Percentiles rank a stretch among this genome's conserved stretches.
These are phyloP conservation scores for Leptinotarsa haldemani DNA, from an alignment of 2,888 invertebrate species.

Conservation along the genomic window DNA sequence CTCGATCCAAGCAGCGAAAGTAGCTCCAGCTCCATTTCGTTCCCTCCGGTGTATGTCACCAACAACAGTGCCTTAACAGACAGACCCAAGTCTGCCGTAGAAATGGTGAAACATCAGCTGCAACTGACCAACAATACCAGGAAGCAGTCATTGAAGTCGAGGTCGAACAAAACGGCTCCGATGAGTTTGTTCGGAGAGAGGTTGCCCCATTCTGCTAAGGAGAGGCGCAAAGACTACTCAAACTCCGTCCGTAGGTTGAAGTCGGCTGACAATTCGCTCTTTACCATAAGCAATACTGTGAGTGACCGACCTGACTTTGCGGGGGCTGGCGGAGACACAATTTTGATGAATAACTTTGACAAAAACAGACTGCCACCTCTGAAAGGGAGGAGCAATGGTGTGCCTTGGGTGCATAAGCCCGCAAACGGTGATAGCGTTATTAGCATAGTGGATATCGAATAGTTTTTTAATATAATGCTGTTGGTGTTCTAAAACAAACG, in stretches of 20 bases:
- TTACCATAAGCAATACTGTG: conserved; percentile 48
- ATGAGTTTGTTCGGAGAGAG: conserved; percentile 48
- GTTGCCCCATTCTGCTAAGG: conserved; percentile 42
- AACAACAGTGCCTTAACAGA: conserved; percentile 44
- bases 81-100: conserved; percentile 62
- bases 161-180: conserved; percentile 62
- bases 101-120: conserved; percentile 62
- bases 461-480: conserved; percentile 31
- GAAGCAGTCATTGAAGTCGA: conserved; percentile 49
- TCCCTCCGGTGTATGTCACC: conserved; percentile 56
- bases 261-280: conserved; percentile 59
- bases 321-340: conserved; percentile 49
- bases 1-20: conserved; percentile 15
- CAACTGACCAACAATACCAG: conserved; percentile 50
- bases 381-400: conserved; percentile 27
- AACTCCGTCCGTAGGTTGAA: conserved; percentile 53
- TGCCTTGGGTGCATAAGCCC: conserved; percentile 42
- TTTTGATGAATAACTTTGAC: conserved; percentile 28
- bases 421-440: conserved; percentile 44
- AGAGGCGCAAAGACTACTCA: conserved; percentile 37
- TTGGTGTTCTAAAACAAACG: conserved; percentile 26
- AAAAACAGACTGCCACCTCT: conserved; percentile 30
- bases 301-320: conserved; percentile 46
- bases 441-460: conserved; percentile 50
- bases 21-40: conserved; percentile 49